phyloP scores from a whole-genome alignment of 64 coral and sea anemone species.

The Porites australiensis region DNA sequence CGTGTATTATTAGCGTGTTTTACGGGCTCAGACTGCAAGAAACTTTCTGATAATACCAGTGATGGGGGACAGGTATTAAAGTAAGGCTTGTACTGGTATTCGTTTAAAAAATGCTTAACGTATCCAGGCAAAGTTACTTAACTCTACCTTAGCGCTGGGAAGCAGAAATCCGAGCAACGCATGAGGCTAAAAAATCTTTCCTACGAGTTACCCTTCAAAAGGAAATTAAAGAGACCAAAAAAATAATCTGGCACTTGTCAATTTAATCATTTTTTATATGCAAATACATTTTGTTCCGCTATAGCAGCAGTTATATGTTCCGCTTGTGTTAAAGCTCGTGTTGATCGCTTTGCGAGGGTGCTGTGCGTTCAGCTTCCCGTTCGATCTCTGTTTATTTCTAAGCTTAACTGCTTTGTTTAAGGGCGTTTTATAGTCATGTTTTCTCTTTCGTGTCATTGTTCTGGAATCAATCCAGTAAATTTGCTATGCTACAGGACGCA shows the following conservation, averaged over 20 bases:
- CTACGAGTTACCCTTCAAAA: no score
- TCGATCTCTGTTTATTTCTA: not conserved
- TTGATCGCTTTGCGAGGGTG: not conserved
- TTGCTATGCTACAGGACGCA: not conserved
- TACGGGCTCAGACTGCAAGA: no score
- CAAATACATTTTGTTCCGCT: slow-evolving; percentile 9
- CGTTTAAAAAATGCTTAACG: no score
- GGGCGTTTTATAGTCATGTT: not conserved
- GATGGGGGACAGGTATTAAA: no score
- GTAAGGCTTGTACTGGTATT: no score
- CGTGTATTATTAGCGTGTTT: no score
- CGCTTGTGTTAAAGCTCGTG: not conserved
- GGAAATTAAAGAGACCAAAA: no score
- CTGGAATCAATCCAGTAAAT: not conserved
- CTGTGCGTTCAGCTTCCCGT: not conserved
- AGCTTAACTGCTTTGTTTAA: not conserved
- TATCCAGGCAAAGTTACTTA: no score
- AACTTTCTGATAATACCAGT: no score
- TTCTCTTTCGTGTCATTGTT: slow-evolving; percentile 17
- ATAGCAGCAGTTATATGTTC: not conserved
- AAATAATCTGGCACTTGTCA: not conserved
- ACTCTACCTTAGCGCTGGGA: no score
- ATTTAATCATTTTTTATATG: slow-evolving; percentile 15
- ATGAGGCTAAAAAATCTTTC: no score
- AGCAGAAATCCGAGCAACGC: no score